These are phyloP conservation scores for Diachrysia chrysitis DNA, from an alignment of 2,888 invertebrate genomes.

Conservation along the genomic window DNA sequence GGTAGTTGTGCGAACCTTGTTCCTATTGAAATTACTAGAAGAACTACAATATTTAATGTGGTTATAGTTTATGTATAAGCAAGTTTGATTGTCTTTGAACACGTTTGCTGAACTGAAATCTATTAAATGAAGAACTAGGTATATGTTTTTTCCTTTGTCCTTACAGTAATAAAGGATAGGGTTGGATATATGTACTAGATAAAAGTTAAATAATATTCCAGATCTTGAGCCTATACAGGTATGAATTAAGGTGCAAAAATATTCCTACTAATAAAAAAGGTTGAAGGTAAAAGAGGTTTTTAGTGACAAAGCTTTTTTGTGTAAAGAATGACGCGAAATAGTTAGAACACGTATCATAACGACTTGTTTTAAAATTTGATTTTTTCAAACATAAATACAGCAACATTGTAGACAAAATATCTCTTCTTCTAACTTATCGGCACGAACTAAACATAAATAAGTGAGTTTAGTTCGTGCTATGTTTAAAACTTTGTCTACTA, in stretches of 20 bases:
- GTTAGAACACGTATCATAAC: neutral
- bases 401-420: neutral
- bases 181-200: neutral
- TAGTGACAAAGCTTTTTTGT: too few relatives aligned
- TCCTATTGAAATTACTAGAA: conserved; percentile 10
- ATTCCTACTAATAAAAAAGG: too few relatives aligned
- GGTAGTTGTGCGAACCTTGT: conserved; percentile 62
- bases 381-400: neutral
- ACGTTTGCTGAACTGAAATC: too few relatives aligned
- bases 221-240: too few relatives aligned
- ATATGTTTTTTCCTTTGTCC: neutral
- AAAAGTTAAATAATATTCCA: neutral
- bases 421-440: neutral
- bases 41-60: neutral
- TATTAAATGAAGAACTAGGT: too few relatives aligned
- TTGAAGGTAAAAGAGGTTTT: too few relatives aligned
- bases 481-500: too few relatives aligned
- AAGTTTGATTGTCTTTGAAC: too few relatives aligned
- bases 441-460: neutral
- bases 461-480: neutral
- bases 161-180: conserved; percentile 13
- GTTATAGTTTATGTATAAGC: neutral
- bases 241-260: too few relatives aligned
- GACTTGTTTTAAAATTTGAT: neutral
- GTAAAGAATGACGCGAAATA: neutral